These are phyloP conservation scores for Zalophus californianus DNA, from an alignment of 2,797 vertebrate genomes.

Conservation along the genomic window DNA sequence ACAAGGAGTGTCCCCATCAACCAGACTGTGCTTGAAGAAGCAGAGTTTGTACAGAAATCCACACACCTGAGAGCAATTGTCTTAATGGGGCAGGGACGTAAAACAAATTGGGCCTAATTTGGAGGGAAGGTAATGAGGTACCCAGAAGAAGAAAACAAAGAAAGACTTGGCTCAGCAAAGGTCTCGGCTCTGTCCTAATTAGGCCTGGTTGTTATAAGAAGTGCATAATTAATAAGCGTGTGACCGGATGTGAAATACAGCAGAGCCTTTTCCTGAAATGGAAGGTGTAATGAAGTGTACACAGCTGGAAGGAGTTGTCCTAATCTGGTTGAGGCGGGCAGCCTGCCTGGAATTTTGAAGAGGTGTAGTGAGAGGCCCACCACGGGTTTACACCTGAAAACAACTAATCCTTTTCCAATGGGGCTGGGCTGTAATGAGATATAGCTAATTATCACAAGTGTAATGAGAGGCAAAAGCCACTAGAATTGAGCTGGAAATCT, in stretches of 20 bases:
- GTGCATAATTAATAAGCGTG: slow-evolving; percentile 65
- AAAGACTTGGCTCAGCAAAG: slow-evolving; percentile 18
- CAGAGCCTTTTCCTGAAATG: neutral
- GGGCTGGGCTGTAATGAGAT: slow-evolving; percentile 59
- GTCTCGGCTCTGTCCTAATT: slow-evolving; percentile 65
- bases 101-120: slow-evolving; percentile 51
- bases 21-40: slow-evolving; percentile 29
- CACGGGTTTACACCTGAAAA: slow-evolving; percentile 62
- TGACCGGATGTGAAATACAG: slow-evolving; percentile 70
- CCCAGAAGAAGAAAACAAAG: slow-evolving; percentile 60
- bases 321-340: neutral
- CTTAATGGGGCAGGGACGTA: slow-evolving; percentile 48
- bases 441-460: slow-evolving; percentile 70
- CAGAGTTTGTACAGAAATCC: neutral
- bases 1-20: neutral
- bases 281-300: neutral
- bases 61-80: slow-evolving; percentile 49
- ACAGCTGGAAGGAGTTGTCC: slow-evolving; percentile 68
- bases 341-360: slow-evolving; percentile 62
- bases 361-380: neutral
- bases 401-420: slow-evolving; percentile 12
- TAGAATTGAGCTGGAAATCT: slow-evolving; percentile 49
- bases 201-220: slow-evolving; percentile 61
- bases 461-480: slow-evolving; percentile 56
- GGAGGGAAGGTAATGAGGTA: slow-evolving; percentile 70